Evolutionary conservation across 2,113 vertebrate genomes (phyloP).

Genomic region (Galeopterus variegatus): DNA sequence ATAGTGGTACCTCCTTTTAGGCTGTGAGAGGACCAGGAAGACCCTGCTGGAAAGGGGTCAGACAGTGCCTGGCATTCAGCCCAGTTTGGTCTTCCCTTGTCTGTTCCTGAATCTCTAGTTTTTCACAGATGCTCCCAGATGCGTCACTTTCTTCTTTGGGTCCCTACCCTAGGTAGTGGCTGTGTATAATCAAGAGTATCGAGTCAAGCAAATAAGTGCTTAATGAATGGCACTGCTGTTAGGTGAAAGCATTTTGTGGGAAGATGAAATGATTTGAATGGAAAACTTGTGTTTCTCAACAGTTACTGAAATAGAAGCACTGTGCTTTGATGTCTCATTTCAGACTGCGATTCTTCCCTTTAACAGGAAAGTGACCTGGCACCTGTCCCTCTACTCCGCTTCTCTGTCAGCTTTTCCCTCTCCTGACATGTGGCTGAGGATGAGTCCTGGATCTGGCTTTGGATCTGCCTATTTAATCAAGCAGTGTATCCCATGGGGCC

Average conservation of each 20-base stretch:
- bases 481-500: fast-evolving
- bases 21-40: fast-evolving
- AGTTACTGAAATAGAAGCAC: fast-evolving
- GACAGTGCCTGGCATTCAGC: not conserved
- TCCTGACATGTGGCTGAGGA: fast-evolving
- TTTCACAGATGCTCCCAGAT: not conserved
- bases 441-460: not conserved
- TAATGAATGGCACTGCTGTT: no score
- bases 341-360: not conserved
- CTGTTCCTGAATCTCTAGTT: no score
- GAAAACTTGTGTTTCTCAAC: not conserved
- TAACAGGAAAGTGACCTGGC: not conserved
- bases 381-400: fast-evolving
- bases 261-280: not conserved
- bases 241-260: not conserved
- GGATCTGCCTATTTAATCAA: not conserved
- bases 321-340: not conserved
- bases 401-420: fast-evolving
- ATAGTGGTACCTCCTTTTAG: not conserved
- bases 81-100: not conserved
- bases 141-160: not conserved
- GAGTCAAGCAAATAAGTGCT: fast-evolving
- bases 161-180: fast-evolving
- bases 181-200: not conserved
- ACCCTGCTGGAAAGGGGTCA: not conserved